Conservation (phyloP, 2,797 vertebrate species). For the Brachyalestes nurse region DNA sequence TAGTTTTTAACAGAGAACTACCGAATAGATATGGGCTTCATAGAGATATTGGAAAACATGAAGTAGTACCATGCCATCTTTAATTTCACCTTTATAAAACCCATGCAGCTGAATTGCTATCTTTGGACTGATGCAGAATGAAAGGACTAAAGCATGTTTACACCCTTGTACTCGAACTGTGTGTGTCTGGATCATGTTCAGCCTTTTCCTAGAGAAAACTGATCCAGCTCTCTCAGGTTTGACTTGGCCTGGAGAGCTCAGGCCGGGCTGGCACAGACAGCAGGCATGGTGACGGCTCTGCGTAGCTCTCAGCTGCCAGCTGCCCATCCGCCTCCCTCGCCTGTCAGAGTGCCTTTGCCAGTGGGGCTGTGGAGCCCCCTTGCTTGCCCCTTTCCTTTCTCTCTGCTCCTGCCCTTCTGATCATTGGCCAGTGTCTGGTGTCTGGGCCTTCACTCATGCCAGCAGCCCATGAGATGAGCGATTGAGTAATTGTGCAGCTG, state of each 20-base stretch:
- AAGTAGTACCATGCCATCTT: too few species aligned
- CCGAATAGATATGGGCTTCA: too few species aligned
- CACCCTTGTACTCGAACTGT: background rate
- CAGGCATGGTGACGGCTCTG: background rate
- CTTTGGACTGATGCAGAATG: background rate
- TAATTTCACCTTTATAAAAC: too few species aligned
- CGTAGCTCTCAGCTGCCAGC: conserved; percentile 70
- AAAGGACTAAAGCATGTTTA: background rate
- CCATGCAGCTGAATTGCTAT: too few species aligned
- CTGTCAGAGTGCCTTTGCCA: conserved; percentile 49
- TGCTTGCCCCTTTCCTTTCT: background rate
- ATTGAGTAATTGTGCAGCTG: conserved; percentile 78
- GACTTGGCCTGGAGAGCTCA: conserved; percentile 9
- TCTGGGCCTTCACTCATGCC: conserved; percentile 55
- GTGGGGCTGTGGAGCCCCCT: conserved; percentile 17
- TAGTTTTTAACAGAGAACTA: too few species aligned
- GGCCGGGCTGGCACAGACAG: conserved; percentile 3
- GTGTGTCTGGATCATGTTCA: conserved; percentile 8
- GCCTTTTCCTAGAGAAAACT: background rate
- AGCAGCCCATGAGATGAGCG: conserved; percentile 76
- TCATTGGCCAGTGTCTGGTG: conserved; percentile 61
- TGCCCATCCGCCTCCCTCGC: conserved; percentile 67
- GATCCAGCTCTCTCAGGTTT: conserved; percentile 12
- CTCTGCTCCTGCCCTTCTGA: conserved; percentile 10
- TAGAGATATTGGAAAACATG: too few species aligned